phyloP scores from a whole-genome alignment of 1,140 invertebrate species.

The Vanessa atalanta region DNA sequence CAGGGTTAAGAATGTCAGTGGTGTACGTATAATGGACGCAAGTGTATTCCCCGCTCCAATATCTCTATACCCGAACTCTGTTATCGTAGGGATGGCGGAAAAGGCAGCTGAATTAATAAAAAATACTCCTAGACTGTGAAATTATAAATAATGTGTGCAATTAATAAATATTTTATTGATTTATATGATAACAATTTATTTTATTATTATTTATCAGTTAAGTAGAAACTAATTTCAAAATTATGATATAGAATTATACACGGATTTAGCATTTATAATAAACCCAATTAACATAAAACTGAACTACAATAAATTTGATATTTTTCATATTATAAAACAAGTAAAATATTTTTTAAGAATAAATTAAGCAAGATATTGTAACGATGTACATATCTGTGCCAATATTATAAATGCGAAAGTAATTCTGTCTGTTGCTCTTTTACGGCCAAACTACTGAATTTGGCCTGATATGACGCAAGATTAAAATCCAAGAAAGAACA shows the following conservation, averaged over 20 bases:
- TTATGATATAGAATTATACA: neutral
- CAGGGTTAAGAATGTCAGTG: slow-evolving; percentile 84
- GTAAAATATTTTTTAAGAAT: too few relatives aligned
- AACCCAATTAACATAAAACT: too few relatives aligned
- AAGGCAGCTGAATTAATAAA: slow-evolving; percentile 83
- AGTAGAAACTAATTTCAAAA: neutral
- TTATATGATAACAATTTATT: neutral
- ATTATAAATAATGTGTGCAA: neutral
- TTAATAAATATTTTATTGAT: neutral
- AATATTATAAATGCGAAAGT: too few relatives aligned
- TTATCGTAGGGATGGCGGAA: slow-evolving; percentile 85
- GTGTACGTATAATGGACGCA: slow-evolving; percentile 86
- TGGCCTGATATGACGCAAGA: too few relatives aligned
- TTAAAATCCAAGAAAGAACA: too few relatives aligned
- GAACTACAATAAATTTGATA: too few relatives aligned
- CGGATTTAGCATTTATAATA: neutral
- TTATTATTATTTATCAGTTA: neutral
- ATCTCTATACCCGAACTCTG: slow-evolving; percentile 86
- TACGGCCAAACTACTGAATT: too few relatives aligned
- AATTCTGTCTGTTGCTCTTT: too few relatives aligned
- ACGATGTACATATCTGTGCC: too few relatives aligned
- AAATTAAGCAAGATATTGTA: too few relatives aligned
- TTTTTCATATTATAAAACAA: too few relatives aligned
- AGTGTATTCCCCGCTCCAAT: slow-evolving; percentile 86
- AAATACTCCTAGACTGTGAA: slow-evolving; percentile 30